phyloP scores from a whole-genome alignment of 2,888 invertebrate genomes.

The Operophtera brumata region DNA sequence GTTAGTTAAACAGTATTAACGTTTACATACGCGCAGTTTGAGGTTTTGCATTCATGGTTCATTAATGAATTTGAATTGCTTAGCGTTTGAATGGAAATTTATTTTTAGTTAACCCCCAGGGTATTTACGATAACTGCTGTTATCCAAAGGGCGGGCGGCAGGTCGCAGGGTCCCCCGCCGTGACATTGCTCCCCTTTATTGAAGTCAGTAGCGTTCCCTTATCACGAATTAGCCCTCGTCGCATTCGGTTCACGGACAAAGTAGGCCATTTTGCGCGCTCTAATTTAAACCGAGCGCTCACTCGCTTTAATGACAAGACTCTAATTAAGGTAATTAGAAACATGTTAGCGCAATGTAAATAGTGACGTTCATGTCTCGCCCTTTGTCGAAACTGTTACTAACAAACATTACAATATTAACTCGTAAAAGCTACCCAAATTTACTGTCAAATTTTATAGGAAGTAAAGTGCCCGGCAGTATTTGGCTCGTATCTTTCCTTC shows the following conservation, averaged over 20 bases:
- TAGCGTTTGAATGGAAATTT: slow-evolving; percentile 17
- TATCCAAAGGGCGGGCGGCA: slow-evolving; percentile 50
- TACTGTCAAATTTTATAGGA: slow-evolving; percentile 9
- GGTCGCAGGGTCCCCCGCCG: slow-evolving; percentile 51
- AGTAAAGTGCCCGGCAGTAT: slow-evolving; percentile 27
- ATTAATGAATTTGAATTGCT: slow-evolving; percentile 12
- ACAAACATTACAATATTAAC: slow-evolving; percentile 1
- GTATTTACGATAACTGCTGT: slow-evolving; percentile 57
- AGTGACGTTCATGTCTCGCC: slow-evolving; percentile 38
- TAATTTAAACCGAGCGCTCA: slow-evolving; percentile 69
- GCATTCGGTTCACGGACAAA: slow-evolving; percentile 70
- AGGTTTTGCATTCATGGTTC: slow-evolving; percentile 21
- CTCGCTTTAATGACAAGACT: slow-evolving; percentile 64
- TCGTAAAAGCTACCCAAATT: slow-evolving; percentile 1
- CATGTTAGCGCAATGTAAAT: slow-evolving; percentile 58
- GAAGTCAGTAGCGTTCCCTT: slow-evolving; percentile 66
- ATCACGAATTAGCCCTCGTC: slow-evolving; percentile 71
- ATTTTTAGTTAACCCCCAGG: slow-evolving; percentile 37
- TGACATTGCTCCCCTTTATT: slow-evolving; percentile 68
- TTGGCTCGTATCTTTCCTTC: slow-evolving; percentile 35
- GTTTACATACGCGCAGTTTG: slow-evolving; percentile 19
- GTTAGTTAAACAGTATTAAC: slow-evolving; percentile 26
- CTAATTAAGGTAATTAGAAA: slow-evolving; percentile 74
- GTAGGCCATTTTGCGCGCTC: slow-evolving; percentile 66
- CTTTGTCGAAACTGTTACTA: slow-evolving; percentile 15